phyloP scores from a whole-genome alignment of 2,888 invertebrate genomes.

The Cenopis cana region DNA sequence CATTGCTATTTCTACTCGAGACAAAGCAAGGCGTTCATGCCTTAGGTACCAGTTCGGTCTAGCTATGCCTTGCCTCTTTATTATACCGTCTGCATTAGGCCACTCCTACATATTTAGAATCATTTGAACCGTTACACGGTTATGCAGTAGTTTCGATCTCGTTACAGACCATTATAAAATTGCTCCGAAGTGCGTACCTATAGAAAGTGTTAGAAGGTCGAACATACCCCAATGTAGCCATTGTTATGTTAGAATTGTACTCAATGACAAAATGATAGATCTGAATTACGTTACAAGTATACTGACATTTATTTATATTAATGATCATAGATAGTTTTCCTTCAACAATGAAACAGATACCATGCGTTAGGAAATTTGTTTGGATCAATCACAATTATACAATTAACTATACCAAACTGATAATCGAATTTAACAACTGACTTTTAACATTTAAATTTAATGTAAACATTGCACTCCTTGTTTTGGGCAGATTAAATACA shows the following conservation, averaged over 20 bases:
- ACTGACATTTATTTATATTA: slow-evolving; percentile 4
- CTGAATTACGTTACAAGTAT: slow-evolving; percentile 27
- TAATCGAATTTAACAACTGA: background rate
- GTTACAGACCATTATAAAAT: slow-evolving; percentile 67
- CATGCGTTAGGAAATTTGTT: background rate
- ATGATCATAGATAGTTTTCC: background rate
- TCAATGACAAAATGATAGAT: slow-evolving; percentile 42
- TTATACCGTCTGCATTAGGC: slow-evolving; percentile 50
- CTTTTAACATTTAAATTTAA: too few species aligned
- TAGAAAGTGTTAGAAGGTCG: slow-evolving; percentile 44
- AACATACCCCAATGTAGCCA: slow-evolving; percentile 40
- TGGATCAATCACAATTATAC: background rate
- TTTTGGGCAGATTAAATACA: too few species aligned
- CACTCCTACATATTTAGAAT: slow-evolving; percentile 62
- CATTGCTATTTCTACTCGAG: slow-evolving; percentile 11
- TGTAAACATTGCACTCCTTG: too few species aligned
- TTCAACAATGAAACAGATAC: background rate
- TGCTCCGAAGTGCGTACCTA: slow-evolving; percentile 52
- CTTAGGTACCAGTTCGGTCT: slow-evolving; percentile 17
- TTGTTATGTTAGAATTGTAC: slow-evolving; percentile 42
- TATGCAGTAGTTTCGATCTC: slow-evolving; percentile 55
- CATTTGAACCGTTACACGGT: slow-evolving; percentile 52
- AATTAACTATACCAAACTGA: slow-evolving; percentile 3
- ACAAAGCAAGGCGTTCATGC: slow-evolving; percentile 15
- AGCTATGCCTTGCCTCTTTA: slow-evolving; percentile 45